Base-by-base conservation (phyloP, 2,888 invertebrate species). In the Acronicta leporina region DNA sequence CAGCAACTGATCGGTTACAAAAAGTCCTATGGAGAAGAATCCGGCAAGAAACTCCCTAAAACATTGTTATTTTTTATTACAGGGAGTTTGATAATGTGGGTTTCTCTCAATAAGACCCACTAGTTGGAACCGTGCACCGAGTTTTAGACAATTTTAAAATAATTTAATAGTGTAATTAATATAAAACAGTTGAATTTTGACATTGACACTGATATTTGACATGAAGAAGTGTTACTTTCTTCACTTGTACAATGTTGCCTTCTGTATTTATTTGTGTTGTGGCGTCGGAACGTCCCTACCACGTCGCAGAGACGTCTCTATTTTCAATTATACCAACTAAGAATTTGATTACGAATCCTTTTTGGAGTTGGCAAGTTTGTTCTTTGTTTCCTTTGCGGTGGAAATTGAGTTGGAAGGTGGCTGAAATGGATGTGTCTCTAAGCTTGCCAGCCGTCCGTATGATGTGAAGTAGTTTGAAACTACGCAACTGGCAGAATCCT, bases 271-370 rank as follows among this genome's bases (percentile, higher is more conserved):
- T 13, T 13, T 62, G 0, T 47, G 0, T 6, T 0, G 16, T 42
- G 73, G n/a, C 52, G 41, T 41, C 40, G 33, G 38, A 68, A 63
- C 65, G 68, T 63, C 58, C 75, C 53, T 38, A 42, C 51, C 63
- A 46, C 69, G 63, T 56, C 68, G 48, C 44, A 45, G 64, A 64
- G 67, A 64, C 69, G 52, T 58, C 60, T 67, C 66, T 62, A 53
- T 68, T 63, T 70, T 65, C 70, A 78, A 70, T 77, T 75, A 70
- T 61, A 65, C 63, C 54, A 70, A 73, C 74, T 70, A 68, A 63
- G 67, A 70, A 77, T 75, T 65, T 71, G 58, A 75, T 77, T 75
- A 75, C 49, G 56, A 60, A 68, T 65, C 68, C 65, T 77, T 78
- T 69, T 63, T 50, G 54, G 49, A 64, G 54, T 68, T 75, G 20